Base-by-base conservation (phyloP, 2,797 vertebrate genomes). In the Orestias chungarensis region DNA sequence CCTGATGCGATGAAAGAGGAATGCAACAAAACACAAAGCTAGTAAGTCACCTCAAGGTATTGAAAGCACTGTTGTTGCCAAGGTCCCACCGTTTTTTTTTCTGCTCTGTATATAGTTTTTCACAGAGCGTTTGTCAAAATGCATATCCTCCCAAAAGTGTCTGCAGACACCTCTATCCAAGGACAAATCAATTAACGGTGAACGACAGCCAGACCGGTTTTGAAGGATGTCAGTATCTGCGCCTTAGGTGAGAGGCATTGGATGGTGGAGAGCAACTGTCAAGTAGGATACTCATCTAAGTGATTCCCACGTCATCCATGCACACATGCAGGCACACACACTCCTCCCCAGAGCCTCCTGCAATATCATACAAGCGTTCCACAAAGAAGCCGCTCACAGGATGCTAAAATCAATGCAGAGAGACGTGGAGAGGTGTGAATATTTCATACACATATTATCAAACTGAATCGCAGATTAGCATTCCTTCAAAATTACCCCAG, bases 111-210 rank as follows among this genome's bases (percentile, higher is more conserved):
- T 83, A 77, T 72, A 46, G 57, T 75, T 47, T 57, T 31, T 7
- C 50, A 59, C 67, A 12, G 65, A 71, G 74, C 80, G 86, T 87
- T 89, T 89, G 89, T 90, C 86, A 88, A 83, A 88, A 84, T 70
- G 54, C 79, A 87, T 83, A 67, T 85, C 66, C 74, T 83, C 87
- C 87, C 84, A 20, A 12, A 87, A 86, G 85, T 82, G 43, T 87
- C 80, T n/a, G 0, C 57, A 82, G 79, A 84, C 78, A 76, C 86
- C 27, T 89, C 87, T 71, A 76, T 85, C 79, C 92, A 93, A 94
- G 91, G 92, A 93, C 92, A 92, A 94, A 94, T 94, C 91, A 93
- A 95, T 95, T 94, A 94, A 88, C 68, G 25, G 82, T 15, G 80
- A 87, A 80, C 77, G 85, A 86, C 86, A 83, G 89, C 83, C 91